These are phyloP conservation scores for Misgurnus mizolepis DNA, from an alignment of 2,113 vertebrate species.

Conservation along the genomic window DNA sequence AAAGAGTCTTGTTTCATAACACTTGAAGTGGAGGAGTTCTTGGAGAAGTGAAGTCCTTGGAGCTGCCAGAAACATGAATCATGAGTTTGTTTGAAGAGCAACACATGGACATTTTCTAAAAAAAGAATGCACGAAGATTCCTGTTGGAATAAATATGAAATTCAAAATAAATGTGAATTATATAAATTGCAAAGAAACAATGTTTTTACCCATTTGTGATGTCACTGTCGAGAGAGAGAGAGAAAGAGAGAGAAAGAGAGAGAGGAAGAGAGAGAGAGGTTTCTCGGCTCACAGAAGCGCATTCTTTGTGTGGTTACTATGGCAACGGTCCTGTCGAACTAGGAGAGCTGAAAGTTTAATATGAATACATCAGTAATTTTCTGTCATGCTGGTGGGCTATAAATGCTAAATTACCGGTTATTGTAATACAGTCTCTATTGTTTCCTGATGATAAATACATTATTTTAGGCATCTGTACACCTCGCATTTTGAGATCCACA, in stretches of 20 bases:
- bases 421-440: constrained; percentile 50
- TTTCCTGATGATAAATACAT: constrained; percentile 44
- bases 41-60: not conserved
- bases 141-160: not conserved
- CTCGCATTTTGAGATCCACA: constrained; percentile 11
- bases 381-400: constrained; percentile 47
- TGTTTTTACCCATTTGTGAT: not conserved
- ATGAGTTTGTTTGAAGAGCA: not conserved
- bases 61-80: not conserved
- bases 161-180: not conserved
- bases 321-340: constrained; percentile 48
- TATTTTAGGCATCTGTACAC: constrained; percentile 5
- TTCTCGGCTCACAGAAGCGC: constrained; percentile 28
- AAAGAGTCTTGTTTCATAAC: not conserved
- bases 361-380: constrained; percentile 57
- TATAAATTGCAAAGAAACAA: no score
- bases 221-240: constrained; percentile 12
- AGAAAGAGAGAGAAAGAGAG: constrained; percentile 18
- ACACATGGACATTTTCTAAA: not conserved
- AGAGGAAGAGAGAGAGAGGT: constrained; percentile 23
- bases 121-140: not conserved
- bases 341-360: constrained; percentile 54
- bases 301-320: constrained; percentile 57
- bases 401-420: constrained; percentile 53
- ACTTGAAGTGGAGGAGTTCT: not conserved